Percentiles rank a stretch among this genome's conserved stretches.
Conservation (phyloP, 2,888 invertebrate genomes). For the Drosophila buzzatii region DNA sequence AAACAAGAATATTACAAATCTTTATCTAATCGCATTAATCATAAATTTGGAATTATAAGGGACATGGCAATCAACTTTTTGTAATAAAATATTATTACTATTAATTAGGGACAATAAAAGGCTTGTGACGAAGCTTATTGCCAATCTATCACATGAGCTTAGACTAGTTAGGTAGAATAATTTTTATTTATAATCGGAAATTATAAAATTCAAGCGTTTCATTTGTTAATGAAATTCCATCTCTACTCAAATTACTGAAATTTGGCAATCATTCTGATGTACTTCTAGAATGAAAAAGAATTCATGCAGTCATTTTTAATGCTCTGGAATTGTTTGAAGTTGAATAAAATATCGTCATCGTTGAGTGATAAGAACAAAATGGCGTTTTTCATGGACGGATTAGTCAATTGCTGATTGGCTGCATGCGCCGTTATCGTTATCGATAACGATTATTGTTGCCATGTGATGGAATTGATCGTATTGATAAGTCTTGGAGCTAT, state of each 20-base stretch:
- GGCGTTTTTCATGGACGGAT: conserved; percentile 44
- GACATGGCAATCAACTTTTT: conserved; percentile 19
- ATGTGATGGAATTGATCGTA: conserved; percentile 35
- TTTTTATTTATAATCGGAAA: neutral
- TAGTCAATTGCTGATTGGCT: conserved; percentile 14
- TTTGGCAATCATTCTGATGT: neutral
- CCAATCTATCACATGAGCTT: conserved; percentile 10
- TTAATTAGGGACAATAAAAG: conserved; percentile 33
- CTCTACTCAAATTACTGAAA: neutral
- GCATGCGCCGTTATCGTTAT: conserved; percentile 18
- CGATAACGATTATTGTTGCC: conserved; percentile 32
- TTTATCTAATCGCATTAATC: conserved; percentile 35
- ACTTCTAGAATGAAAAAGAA: neutral
- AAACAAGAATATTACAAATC: neutral
- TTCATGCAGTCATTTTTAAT: neutral
- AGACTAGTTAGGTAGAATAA: neutral
- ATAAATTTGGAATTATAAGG: conserved; percentile 30
- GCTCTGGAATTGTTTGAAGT: neutral
- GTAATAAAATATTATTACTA: conserved; percentile 26
- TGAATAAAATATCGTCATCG: neutral
- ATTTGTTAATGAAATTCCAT: neutral
- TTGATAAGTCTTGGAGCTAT: conserved; percentile 42
- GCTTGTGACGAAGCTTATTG: conserved; percentile 11
- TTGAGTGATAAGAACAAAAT: conserved; percentile 13
- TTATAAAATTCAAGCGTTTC: neutral